Evolutionary conservation across 2,113 vertebrate genomes (phyloP).

Genomic region (Bos indicus): DNA sequence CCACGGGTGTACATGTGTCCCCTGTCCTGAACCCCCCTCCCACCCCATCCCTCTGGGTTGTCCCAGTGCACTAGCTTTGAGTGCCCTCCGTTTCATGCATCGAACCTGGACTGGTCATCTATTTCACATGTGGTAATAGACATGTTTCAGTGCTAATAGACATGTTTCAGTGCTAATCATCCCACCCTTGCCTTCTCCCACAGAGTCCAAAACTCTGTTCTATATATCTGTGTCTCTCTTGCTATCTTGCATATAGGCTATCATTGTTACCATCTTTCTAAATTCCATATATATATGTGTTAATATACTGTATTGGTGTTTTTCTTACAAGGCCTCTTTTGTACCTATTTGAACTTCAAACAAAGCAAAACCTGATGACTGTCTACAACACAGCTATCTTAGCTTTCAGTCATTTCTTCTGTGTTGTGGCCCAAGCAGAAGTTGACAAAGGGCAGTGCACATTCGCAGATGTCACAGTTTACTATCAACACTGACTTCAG

Average conservation of each 20-base stretch:
- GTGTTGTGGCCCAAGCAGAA: neutral
- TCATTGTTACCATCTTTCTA: neutral
- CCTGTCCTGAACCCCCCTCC: neutral
- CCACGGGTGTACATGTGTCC: neutral
- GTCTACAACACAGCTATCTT: neutral
- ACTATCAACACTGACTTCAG: neutral
- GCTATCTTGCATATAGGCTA: neutral
- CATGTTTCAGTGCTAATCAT: neutral
- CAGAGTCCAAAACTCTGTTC: neutral
- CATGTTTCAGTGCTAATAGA: neutral
- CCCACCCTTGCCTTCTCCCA: neutral
- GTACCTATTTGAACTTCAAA: neutral
- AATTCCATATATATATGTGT: neutral
- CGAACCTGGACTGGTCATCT: neutral
- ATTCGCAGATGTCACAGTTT: neutral
- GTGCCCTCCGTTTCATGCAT: neutral
- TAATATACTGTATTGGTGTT: neutral
- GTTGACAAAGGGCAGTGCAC: neutral
- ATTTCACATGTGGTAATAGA: neutral
- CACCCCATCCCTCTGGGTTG: neutral
- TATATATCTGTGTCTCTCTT: neutral
- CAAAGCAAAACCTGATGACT: neutral
- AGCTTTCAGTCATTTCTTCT: neutral
- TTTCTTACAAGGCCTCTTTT: neutral
- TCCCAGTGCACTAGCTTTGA: neutral